Evolutionary conservation across 2,797 vertebrate species (phyloP).

Genomic region (Manis javanica): DNA sequence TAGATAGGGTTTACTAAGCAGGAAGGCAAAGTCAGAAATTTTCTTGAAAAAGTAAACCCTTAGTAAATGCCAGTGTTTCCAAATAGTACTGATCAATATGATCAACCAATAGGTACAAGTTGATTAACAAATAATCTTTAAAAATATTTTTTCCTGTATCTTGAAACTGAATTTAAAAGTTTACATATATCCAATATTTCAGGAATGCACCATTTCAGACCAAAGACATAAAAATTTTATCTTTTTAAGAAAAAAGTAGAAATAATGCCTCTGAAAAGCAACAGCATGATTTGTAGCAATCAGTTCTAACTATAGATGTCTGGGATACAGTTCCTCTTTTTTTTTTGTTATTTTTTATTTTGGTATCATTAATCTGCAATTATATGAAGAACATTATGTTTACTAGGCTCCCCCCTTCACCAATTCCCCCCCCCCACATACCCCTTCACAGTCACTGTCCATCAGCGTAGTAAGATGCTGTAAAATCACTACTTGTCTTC

Average conservation of each 20-base stretch:
- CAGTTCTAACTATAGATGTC: too few relatives aligned
- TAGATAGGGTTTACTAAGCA: neutral
- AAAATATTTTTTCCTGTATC: neutral
- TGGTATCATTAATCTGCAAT: too few relatives aligned
- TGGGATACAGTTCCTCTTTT: neutral
- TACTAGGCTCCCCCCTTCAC: too few relatives aligned
- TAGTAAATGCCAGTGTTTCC: neutral
- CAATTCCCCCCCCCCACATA: too few relatives aligned
- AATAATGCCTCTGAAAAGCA: neutral
- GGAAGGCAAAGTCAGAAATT: neutral
- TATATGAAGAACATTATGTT: too few relatives aligned
- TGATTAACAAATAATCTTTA: neutral
- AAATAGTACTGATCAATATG: neutral
- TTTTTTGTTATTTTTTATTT: too few relatives aligned
- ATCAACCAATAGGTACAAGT: neutral
- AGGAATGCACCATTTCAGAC: neutral
- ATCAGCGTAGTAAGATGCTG: too few relatives aligned
- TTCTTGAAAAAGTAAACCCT: neutral
- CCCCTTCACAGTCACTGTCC: too few relatives aligned
- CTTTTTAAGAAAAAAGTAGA: neutral
- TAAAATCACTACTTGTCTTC: too few relatives aligned
- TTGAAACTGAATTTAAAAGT: neutral
- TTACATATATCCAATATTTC: neutral
- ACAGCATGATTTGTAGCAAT: neutral
- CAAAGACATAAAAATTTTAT: neutral